Base-by-base conservation (phyloP, 2,113 vertebrate genomes). In the Nematolebias whitei region DNA sequence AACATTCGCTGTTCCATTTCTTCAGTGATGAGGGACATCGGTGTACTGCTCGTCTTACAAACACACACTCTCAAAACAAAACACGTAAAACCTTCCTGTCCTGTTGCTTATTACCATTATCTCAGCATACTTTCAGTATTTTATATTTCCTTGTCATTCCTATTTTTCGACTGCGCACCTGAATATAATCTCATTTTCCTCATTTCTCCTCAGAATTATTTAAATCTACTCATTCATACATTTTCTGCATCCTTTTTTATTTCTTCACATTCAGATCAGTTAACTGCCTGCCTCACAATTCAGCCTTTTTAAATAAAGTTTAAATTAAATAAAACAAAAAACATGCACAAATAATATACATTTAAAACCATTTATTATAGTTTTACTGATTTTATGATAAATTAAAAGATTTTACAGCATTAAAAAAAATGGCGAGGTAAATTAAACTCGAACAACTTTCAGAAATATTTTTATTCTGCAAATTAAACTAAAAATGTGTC, bases 81-180 rank as follows among this genome's bases (percentile, higher is more conserved):
- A 66, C 66, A 63, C 68, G 65, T 71, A 45, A 26, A 5, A 8
- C 16, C 41, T 18, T 2, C n/a, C n/a, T n/a, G n/a, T 45, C 18
- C 43, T 45, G 5, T 9, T 29, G 26, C n/a, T 29, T 29, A 7
- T 29, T 45, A 7, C 5, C 9, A 8, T 16, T n/a, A n/a, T 38
- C n/a, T n/a, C 19, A 2, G 19, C 26, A 48, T 2, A 3, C 51
- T 58, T 24, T 61, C 0, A 35, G 38, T 22, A 18, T 11, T 23
- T 15, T 39, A 10, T 4, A 12, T 19, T 20, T 39, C 40, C 10
- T 11, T 19, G 2, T 47, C 18, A 12, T 12, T 6, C 41, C 16
- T 11, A 3, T 10, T 26, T 19, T 12, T n/a, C n/a, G n/a, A n/a
- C n/a, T n/a, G n/a, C n/a, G 9, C 41, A 23, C 52, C 15, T 55